Base-by-base conservation (phyloP, 2,888 invertebrate genomes). In the Selenia dentaria region DNA sequence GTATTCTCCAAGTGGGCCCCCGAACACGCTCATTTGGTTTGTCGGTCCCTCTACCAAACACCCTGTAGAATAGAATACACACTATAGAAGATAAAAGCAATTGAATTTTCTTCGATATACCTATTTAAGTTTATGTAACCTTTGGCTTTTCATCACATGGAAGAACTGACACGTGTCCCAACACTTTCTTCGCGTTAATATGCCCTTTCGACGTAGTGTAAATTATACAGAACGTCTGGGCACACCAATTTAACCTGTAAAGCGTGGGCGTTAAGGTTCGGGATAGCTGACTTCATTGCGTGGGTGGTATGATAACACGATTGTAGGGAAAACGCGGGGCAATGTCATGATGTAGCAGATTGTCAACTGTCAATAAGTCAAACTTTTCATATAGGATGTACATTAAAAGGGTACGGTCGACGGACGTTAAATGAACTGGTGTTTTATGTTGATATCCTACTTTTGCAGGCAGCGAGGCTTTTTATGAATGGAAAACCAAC, bases 351-450 rank as follows among this genome's bases (percentile, higher is more conserved):
- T 33, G 37, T 45, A 42, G 57, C 51, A 38, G 40, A 48, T 51
- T 62, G 60, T 59, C 63, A 61, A 49, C 61, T 66, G 68, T 74
- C 74, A 68, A 72, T 69, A 67, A 50, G 36, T 51, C 57, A n/a
- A n/a, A 54, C 59, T 67, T 69, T 61, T 59, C 41, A 59, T 39
- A 29, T 56, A 51, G 56, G 55, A 58, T 54, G 16, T 64, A 64
- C 59, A 60, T 42, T 48, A 41, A 60, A 64, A 63, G 64, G 56
- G 61, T 58, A 56, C 49, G 41, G 40, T 42, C 62, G 60, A 62
- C 46, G 42, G 62, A 61, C 64, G 49, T 56, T 29, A 47, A 57
- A 51, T 53, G 34, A 52, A 59, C 51, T 54, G 44, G 50, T 51
- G 44, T 41, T 48, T 44, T 43, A 47, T 51, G 34, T 44, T 38